These are phyloP conservation scores for Goniozus legneri DNA, from an alignment of 1,140 invertebrate genomes.

Conservation along the genomic window DNA sequence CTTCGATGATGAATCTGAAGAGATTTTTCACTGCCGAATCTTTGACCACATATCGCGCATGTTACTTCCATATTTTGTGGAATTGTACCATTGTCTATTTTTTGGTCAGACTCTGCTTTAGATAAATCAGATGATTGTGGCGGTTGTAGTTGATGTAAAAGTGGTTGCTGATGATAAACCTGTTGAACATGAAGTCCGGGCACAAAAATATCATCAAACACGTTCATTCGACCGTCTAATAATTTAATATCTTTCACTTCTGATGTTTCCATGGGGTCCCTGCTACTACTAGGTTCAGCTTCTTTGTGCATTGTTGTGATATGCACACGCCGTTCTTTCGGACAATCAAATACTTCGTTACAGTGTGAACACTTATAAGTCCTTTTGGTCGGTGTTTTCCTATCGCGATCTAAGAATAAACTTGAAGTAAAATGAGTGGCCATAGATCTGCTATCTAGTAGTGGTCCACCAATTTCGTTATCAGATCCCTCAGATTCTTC, in stretches of 20 bases:
- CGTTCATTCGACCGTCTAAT: slow-evolving; percentile 45
- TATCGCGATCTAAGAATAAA: slow-evolving; percentile 49
- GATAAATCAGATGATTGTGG: slow-evolving; percentile 31
- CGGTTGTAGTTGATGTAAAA: slow-evolving; percentile 47
- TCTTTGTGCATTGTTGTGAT: slow-evolving; percentile 52
- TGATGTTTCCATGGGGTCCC: slow-evolving; percentile 32
- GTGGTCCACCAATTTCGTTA: slow-evolving; percentile 48
- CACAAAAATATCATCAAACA: slow-evolving; percentile 50
- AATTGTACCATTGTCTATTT: slow-evolving; percentile 35
- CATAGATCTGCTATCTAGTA: slow-evolving; percentile 48
- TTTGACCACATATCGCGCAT: slow-evolving; percentile 43
- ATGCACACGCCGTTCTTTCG: slow-evolving; percentile 65
- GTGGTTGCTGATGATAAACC: slow-evolving; percentile 41
- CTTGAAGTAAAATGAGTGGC: slow-evolving; percentile 52
- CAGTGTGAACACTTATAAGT: slow-evolving; percentile 62
- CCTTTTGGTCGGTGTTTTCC: slow-evolving; percentile 47
- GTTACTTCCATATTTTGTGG: slow-evolving; percentile 35
- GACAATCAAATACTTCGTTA: slow-evolving; percentile 60
- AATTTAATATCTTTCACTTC: slow-evolving; percentile 51
- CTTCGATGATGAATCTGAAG: slow-evolving; percentile 57
- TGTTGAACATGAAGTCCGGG: slow-evolving; percentile 45
- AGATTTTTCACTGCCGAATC: slow-evolving; percentile 47
- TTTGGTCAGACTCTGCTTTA: slow-evolving; percentile 40
- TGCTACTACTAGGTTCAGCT: slow-evolving; percentile 49
- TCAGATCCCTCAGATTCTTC: slow-evolving; percentile 66